These are phyloP conservation scores for Cinclus mexicanus DNA, from an alignment of 2,113 vertebrate genomes.

Conservation along the genomic window DNA sequence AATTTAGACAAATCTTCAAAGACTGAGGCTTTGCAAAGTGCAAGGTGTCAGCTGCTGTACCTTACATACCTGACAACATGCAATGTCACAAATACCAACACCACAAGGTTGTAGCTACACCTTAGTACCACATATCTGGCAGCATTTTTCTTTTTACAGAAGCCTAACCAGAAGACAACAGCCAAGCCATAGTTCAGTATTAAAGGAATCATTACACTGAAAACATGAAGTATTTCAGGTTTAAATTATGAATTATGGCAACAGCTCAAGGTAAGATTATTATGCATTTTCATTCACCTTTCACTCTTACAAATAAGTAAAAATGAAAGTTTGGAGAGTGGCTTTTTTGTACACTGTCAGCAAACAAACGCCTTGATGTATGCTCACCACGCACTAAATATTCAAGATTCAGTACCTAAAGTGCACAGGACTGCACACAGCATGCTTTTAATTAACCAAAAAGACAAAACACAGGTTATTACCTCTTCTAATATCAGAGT, in stretches of 20 bases:
- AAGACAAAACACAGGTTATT: neutral
- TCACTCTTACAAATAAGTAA: neutral
- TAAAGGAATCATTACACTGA: neutral
- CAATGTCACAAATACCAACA: neutral
- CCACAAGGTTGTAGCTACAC: neutral
- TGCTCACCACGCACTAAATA: neutral
- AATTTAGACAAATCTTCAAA: neutral
- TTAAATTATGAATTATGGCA: neutral
- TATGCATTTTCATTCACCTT: neutral
- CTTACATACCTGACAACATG: neutral
- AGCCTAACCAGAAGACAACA: neutral
- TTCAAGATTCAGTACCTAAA: neutral
- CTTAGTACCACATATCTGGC: neutral
- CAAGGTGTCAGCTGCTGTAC: slow-evolving; percentile 1
- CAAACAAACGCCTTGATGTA: neutral
- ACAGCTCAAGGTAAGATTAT: neutral
- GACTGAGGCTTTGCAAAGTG: neutral
- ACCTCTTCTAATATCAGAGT: neutral
- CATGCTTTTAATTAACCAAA: neutral
- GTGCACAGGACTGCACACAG: neutral
- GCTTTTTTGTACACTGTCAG: neutral
- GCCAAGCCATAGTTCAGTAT: neutral
- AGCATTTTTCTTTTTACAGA: neutral
- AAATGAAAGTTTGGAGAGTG: neutral
- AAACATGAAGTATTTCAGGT: neutral